These are phyloP conservation scores for Parauchenoglanis punctatus DNA, from an alignment of 2,797 vertebrate species.

Conservation along the genomic window DNA sequence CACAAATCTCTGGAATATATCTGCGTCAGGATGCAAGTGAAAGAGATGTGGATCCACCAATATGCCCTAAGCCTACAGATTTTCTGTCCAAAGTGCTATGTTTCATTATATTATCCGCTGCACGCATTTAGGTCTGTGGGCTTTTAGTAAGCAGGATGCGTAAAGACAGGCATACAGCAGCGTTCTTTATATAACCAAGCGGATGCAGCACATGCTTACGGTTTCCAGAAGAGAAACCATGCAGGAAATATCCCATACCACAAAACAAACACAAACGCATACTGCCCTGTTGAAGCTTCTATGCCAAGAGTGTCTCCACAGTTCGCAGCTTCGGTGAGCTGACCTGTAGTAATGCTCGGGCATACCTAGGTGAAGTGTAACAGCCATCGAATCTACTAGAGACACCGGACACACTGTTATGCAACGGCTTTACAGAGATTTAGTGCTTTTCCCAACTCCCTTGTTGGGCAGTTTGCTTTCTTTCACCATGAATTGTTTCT, in stretches of 20 bases:
- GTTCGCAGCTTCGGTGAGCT: neutral
- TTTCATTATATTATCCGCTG: conserved; percentile 46
- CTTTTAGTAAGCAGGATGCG: conserved; percentile 16
- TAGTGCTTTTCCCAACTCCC: conserved; percentile 23
- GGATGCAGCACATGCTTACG: neutral
- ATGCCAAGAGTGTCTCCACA: neutral
- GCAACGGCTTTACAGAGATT: neutral
- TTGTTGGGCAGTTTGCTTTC: conserved; percentile 5
- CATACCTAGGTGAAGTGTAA: neutral
- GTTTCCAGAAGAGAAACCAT: conserved; percentile 10
- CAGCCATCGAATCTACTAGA: neutral
- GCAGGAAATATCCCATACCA: conserved; percentile 16
- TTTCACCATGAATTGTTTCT: neutral
- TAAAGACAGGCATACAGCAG: conserved; percentile 17
- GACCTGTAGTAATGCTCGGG: neutral
- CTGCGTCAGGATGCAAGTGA: neutral
- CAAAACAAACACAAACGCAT: conserved; percentile 1
- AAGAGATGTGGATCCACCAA: neutral
- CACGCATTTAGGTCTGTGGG: conserved; percentile 27
- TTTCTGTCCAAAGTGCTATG: conserved; percentile 38
- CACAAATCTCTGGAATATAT: conserved; percentile 21
- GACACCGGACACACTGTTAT: neutral
- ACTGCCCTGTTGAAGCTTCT: neutral
- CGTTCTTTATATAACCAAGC: conserved; percentile 42
- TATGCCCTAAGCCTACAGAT: conserved; percentile 21